phyloP scores from a whole-genome alignment of 2,888 invertebrate genomes.

The Hydropsyche betteni region DNA sequence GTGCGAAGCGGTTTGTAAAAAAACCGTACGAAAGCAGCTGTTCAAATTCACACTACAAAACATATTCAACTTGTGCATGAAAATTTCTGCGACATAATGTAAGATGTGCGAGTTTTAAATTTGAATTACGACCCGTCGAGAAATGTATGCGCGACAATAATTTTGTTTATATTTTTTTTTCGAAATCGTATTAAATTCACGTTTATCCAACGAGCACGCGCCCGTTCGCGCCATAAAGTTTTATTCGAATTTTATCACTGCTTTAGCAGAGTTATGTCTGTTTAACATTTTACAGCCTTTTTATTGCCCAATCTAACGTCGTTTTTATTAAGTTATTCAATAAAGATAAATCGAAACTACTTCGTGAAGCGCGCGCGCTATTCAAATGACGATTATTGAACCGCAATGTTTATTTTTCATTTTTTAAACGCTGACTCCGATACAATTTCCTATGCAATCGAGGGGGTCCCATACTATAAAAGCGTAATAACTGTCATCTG shows the following conservation, averaged over 20 bases:
- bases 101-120: constrained; percentile 24
- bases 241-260: constrained; percentile 28
- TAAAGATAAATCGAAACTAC: neutral
- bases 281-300: constrained; percentile 22
- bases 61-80: constrained; percentile 39
- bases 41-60: constrained; percentile 49
- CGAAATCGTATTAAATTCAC: too few species aligned
- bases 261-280: constrained; percentile 24
- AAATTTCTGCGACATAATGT: constrained; percentile 46
- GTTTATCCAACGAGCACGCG: neutral
- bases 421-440: neutral
- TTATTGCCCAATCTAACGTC: constrained; percentile 10
- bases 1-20: constrained; percentile 21
- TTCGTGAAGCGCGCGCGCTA: neutral
- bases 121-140: constrained; percentile 12
- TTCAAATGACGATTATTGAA: neutral
- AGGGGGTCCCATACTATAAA: constrained; percentile 38
- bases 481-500: constrained; percentile 46
- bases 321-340: constrained; percentile 20
- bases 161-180: too few species aligned
- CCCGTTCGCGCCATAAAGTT: constrained; percentile 18
- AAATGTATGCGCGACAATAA: too few species aligned
- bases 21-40: constrained; percentile 43
- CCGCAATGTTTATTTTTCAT: neutral
- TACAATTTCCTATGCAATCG: constrained; percentile 34